Evolutionary conservation across 2,113 vertebrate genomes (phyloP), one percentile per base, ranked within the genome.

Genomic region (Brachyistius frenatus): DNA sequence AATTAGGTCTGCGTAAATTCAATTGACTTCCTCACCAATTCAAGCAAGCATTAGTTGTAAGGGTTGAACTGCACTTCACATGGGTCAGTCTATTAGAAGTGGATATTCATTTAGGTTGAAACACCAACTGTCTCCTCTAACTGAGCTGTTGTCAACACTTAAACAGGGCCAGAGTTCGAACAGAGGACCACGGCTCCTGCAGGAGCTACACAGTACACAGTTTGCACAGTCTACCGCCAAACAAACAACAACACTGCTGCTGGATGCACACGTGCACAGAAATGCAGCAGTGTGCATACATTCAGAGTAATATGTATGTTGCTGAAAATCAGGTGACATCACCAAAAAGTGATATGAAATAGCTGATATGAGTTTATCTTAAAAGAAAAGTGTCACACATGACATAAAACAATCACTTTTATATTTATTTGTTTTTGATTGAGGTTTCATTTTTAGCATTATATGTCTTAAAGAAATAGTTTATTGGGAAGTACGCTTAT

Each of bases 1-100:
- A 88, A 93, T 93, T 82, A 81, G 57, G 37, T 85, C 74, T 72
- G 16, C 46, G 61, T 66, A 78, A 93, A 92, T 90, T 80, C 66
- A 88, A 87, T 93, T 91, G 65, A 76, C 87, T 89, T 83, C 84
- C 62, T 55, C 74, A 73, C 44, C 32, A 54, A 84, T 74, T 76
- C n/a, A 56, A 80, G 83, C 32, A 44, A 70, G 50, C 88, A 90
- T 94, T 88, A 44, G 72, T 88, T 86, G 62, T 64, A 46, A 64
- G 75, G 41, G 49, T 13, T 60, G 70, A 61, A 62, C 73, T 72
- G 44, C 62, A 71, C 35, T 57, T 67, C 56, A 23, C 67, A 77
- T 31, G 73, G 66, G 70, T 86, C 76, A 81, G 16, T 49, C 32
- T 10, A 3, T 77, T 78, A 52, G 62, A 78, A 70, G 54, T 36